Percentiles rank a stretch among this genome's conserved stretches.
Conservation (phyloP, 2,888 invertebrate species). For the Himalopsyche anomala region DNA sequence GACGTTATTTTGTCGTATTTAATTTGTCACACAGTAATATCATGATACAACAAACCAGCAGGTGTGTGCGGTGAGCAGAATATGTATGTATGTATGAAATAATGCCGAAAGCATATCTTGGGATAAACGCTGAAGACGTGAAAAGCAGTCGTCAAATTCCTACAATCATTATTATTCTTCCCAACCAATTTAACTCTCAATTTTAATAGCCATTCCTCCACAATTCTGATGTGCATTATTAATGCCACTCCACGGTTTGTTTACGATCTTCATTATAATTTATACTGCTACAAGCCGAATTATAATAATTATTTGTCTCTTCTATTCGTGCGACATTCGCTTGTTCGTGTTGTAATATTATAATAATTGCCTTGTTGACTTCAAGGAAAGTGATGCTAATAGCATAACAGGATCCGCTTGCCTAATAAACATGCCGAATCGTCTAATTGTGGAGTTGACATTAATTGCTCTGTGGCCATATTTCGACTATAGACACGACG, state of each 20-base stretch:
- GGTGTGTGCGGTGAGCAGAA: too few relatives aligned
- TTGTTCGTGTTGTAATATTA: not conserved
- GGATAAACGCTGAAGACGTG: too few relatives aligned
- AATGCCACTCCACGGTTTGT: not conserved
- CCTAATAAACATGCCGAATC: constrained; percentile 20
- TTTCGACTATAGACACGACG: constrained; percentile 1
- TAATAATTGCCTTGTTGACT: constrained; percentile 27
- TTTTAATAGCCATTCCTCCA: not conserved
- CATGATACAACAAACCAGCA: too few relatives aligned
- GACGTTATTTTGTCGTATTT: too few relatives aligned
- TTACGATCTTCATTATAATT: constrained; percentile 20
- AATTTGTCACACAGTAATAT: too few relatives aligned
- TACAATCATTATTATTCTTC: too few relatives aligned
- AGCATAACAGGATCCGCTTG: not conserved
- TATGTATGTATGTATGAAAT: too few relatives aligned
- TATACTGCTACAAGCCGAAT: not conserved
- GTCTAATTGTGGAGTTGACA: constrained; percentile 10
- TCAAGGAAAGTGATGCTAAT: constrained; percentile 21
- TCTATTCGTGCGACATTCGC: not conserved
- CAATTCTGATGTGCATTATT: not conserved
- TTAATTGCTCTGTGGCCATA: constrained; percentile 10
- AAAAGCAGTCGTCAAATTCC: too few relatives aligned
- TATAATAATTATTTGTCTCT: constrained; percentile 6
- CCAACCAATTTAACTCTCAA: too few relatives aligned
- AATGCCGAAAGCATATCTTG: too few relatives aligned